These are phyloP conservation scores for Cetoscarus ocellatus DNA, from an alignment of 2,797 vertebrate species.

Conservation along the genomic window DNA sequence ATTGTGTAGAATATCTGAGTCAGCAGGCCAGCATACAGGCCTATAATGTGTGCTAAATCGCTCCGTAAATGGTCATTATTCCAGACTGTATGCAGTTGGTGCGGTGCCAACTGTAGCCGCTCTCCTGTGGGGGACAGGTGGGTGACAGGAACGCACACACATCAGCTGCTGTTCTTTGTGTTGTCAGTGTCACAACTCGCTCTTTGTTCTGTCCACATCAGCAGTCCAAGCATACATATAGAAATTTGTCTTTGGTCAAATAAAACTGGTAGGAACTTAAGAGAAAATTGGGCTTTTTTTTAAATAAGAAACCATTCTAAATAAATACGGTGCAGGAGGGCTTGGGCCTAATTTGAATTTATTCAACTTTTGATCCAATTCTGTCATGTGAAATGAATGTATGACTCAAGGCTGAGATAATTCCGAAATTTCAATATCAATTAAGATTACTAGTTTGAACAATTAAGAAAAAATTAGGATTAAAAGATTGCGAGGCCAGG, in stretches of 20 bases:
- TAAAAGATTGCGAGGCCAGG: no score
- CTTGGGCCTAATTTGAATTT: no score
- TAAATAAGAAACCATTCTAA: no score
- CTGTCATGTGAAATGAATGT: no score
- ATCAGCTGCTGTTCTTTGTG: conserved; percentile 43
- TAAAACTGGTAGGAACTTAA: neutral
- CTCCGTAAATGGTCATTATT: conserved; percentile 77
- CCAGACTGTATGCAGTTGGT: conserved; percentile 73
- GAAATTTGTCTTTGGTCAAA: neutral
- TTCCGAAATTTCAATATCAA: no score
- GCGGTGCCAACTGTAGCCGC: conserved; percentile 60
- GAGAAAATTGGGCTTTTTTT: neutral
- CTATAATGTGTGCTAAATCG: conserved; percentile 77
- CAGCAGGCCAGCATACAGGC: conserved; percentile 68
- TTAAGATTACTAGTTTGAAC: no score
- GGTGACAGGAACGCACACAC: conserved; percentile 26
- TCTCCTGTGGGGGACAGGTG: conserved; percentile 56
- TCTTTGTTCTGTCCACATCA: neutral
- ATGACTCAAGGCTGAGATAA: no score
- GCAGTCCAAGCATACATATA: neutral
- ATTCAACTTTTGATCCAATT: no score
- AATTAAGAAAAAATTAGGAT: no score
- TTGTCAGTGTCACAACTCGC: conserved; percentile 10
- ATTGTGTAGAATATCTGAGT: conserved; percentile 79
- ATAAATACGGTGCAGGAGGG: no score